phyloP scores from a whole-genome alignment of 2,888 invertebrate species.

The Eurytoma adleriae region DNA sequence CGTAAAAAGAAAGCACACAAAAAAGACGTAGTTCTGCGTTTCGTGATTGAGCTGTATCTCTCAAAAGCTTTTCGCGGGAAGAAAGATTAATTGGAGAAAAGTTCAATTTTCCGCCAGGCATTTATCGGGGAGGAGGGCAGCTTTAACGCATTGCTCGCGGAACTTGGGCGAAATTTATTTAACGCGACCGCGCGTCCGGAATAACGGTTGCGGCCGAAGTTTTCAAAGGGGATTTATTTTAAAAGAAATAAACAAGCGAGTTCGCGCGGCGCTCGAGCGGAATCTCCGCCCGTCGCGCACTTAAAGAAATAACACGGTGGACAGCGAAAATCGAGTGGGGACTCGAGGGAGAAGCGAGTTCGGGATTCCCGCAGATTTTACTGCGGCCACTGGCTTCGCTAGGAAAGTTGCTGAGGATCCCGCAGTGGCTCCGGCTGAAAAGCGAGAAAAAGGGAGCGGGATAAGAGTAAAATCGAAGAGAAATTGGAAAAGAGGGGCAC shows the following conservation, averaged over 20 bases:
- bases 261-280: not conserved
- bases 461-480: no score
- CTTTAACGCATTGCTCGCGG: not conserved
- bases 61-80: not conserved
- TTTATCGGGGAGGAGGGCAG: not conserved
- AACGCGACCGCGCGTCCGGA: not conserved
- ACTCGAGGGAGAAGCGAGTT: not conserved
- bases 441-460: not conserved
- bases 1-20: no score
- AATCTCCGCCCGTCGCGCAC: not conserved
- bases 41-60: no score
- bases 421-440: not conserved
- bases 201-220: conserved; percentile 15
- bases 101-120: not conserved
- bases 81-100: conserved; percentile 7
- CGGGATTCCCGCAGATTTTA: conserved; percentile 20
- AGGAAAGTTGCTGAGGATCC: not conserved
- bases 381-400: not conserved
- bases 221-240: conserved; percentile 25
- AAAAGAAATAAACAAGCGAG: conserved; percentile 17
- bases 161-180: conserved; percentile 3
- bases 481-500: not conserved
- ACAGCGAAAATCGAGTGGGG: conserved; percentile 13
- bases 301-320: conserved; percentile 1
- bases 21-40: no score